Percentiles rank a stretch among this genome's conserved stretches.
Conservation (phyloP, 1,140 invertebrate species). For the Phenacoccus solenopsis region DNA sequence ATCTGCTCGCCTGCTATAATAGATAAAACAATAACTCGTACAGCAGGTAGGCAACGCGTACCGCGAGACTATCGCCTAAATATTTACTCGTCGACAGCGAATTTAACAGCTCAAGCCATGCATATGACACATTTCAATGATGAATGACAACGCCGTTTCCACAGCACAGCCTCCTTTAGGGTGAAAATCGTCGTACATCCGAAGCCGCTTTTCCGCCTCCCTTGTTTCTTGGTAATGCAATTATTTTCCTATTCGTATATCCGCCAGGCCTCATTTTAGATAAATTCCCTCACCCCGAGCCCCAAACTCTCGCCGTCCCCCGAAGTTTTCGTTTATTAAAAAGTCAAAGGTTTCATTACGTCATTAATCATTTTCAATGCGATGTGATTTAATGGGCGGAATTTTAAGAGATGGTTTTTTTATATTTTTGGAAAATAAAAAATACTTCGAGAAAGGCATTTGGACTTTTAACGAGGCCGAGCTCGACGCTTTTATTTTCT, state of each 20-base stretch:
- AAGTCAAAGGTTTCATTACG: not conserved
- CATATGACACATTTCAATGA: slow-evolving; percentile 2
- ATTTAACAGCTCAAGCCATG: not conserved
- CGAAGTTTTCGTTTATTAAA: not conserved
- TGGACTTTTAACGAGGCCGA: too few relatives aligned
- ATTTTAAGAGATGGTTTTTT: not conserved
- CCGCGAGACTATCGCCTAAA: not conserved
- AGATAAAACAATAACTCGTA: not conserved
- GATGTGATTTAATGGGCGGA: not conserved
- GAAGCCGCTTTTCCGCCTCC: not conserved
- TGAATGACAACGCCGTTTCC: not conserved
- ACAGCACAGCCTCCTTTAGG: not conserved
- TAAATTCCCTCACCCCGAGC: not conserved
- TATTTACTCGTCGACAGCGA: not conserved
- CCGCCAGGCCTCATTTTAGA: not conserved
- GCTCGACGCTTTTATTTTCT: too few relatives aligned
- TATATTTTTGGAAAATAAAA: too few relatives aligned
- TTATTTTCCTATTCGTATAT: not conserved
- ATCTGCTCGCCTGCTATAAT: too few relatives aligned
- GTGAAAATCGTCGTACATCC: not conserved
- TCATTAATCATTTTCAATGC: not conserved
- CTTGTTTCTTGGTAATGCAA: not conserved
- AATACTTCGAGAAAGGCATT: too few relatives aligned
- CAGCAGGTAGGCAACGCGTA: too few relatives aligned
- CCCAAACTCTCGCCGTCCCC: not conserved